These are phyloP conservation scores for Machimus rusticus DNA, from an alignment of 2,888 invertebrate species.

Conservation along the genomic window DNA sequence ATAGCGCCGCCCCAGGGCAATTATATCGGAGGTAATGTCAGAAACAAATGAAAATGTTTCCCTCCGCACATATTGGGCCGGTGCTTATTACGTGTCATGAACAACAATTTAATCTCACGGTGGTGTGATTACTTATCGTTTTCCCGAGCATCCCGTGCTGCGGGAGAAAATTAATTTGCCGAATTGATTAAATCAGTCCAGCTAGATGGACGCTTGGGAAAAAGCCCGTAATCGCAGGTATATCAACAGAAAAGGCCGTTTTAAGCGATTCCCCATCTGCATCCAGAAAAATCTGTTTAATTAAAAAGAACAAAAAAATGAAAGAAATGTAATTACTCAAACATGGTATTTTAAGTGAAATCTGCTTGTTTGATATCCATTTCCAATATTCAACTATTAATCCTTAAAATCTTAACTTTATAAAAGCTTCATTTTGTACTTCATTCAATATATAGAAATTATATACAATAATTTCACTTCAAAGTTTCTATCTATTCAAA, in stretches of 20 bases:
- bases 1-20: neutral
- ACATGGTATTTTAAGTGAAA: no score
- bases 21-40: slow-evolving; percentile 4
- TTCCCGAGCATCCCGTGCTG: neutral
- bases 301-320: no score
- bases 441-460: no score
- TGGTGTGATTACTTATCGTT: slow-evolving; percentile 25
- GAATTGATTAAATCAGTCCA: neutral
- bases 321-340: no score
- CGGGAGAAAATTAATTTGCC: neutral
- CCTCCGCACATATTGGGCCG: neutral
- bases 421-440: no score
- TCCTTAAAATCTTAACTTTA: no score
- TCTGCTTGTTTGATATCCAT: no score
- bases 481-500: no score
- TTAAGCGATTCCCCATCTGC: neutral
- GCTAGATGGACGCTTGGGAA: neutral
- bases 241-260: neutral
- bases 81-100: slow-evolving; percentile 22
- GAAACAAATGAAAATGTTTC: slow-evolving; percentile 21
- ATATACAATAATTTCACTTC: no score
- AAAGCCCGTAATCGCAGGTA: neutral
- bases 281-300: no score
- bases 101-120: slow-evolving; percentile 15
- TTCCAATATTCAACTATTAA: no score